Evolutionary conservation across 2,888 invertebrate genomes (phyloP), one percentile per base, ranked within the genome.

Genomic region (Netelia melanura): DNA sequence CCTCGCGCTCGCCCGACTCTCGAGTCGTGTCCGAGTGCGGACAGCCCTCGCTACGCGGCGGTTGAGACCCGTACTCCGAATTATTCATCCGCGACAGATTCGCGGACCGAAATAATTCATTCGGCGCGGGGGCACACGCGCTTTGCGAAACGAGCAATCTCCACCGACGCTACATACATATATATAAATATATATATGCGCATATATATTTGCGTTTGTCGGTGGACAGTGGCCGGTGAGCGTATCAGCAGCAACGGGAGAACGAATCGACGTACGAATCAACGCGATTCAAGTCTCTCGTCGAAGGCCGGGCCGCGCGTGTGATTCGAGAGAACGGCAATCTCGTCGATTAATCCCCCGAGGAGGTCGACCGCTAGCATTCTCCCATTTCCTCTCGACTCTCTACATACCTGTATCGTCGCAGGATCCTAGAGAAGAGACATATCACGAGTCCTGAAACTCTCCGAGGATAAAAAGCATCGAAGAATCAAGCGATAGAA

Each of bases 321-420:
- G 75, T 70, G 61, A 54, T 85, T 17, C 67, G 62, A 62, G 71
- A 65, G 70, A 81, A 75, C 78, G 81, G 78, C 81, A 86, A 81
- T 86, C 77, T 81, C 75, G 71, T 79, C 70, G 78, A 86, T 86
- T 86, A 86, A 84, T 86, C 83, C 86, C 81, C 74, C 52, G 81
- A 81, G 83, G 43, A 77, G 76, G 44, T 75, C 64, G 68, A 74
- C 56, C 56, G 61, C 30, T 25, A 54, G 58, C 67, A 23, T 68
- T 67, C 43, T 68, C 68, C 43, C 3, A 30, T 58, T 54, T 14
- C 58, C 67, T 58, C 58, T 68, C 48, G 25, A 68, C 48, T 44
- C 21, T 67, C n/a, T 21, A 54, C 9, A 54, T 48, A 38, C 65
- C 67, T 62, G 52, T 14, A 65, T 81, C 56, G 23, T 67, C 81